Evolutionary conservation across 2,113 vertebrate species (phyloP), one percentile per base, ranked within the genome.

Genomic region (Sinocyclocheilus maitianheensis): DNA sequence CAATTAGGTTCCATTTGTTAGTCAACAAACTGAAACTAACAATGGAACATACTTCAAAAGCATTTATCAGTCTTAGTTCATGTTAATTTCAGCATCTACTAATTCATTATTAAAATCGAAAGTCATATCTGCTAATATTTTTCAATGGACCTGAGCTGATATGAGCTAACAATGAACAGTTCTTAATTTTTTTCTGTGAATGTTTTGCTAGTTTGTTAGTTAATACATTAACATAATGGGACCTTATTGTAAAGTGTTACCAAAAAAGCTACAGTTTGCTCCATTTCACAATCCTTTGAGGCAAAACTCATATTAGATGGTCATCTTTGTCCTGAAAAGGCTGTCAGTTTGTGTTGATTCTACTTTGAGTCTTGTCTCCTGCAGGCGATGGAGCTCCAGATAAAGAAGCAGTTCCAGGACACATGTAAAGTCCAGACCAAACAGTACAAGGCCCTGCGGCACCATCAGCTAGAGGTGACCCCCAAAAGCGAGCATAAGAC

Each of bases 331-430:
- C 12, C 43, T 76, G 43, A 51, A 26, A 76, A 26, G 22, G 10
- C 30, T 60, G 30, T 79, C 20, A 24, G 20, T n/a, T 43, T 62
- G 55, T 43, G 55, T n/a, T 65, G 4, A 77, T 43, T 20, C 1
- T 40, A 48, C 67, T 22, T 5, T 72, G n/a, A 48, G 22, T 24
- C 1, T 75, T 55, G 92, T 85, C 83, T 83, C 53, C 83, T 63
- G 84, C 92, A 99, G 98, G 97, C 95, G 89, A 95, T 99, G 97
- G 98, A 99, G 96, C 95, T 99, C 95, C 98, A 99, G 95, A 99
- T 99, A 90, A 99, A 99, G 95, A 99, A 99, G 94, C 98, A 99
- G 96, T 99, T 99, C 94, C 98, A 99, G 96, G 98, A 99, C 96
- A 99, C 98, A 16, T 99, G 98, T 93, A 99, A 99, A 95, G 98